A percentile compares a stretch with the other conserved stretches of the same genome.
These are phyloP conservation scores for Sebastes aleutianus DNA, from an alignment of 2,797 vertebrate species.

Conservation along the genomic window DNA sequence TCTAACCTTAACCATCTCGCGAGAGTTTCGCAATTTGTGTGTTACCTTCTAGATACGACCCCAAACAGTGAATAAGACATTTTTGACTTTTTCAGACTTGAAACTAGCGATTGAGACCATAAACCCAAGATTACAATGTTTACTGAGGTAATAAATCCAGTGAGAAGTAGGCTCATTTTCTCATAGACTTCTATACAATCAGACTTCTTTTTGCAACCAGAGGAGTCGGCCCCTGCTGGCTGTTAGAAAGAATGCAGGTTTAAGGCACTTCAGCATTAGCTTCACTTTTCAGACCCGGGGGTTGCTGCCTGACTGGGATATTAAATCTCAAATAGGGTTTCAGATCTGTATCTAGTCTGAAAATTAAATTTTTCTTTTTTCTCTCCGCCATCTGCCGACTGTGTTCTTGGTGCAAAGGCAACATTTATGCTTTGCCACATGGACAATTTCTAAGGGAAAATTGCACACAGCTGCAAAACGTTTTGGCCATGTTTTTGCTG, in stretches of 20 bases:
- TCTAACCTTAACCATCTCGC: accelerated
- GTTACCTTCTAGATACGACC: no score
- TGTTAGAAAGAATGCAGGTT: background rate
- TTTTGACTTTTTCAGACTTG: no score
- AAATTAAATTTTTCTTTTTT: background rate
- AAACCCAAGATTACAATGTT: no score
- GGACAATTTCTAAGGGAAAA: background rate
- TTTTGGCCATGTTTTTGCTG: background rate
- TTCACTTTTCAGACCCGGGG: no score
- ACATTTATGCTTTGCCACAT: background rate
- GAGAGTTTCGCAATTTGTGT: no score
- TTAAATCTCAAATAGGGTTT: accelerated
- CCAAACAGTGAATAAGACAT: no score
- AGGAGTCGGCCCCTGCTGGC: background rate
- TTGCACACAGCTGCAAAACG: background rate
- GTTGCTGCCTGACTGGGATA: background rate
- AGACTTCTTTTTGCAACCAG: background rate
- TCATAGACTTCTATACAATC: background rate
- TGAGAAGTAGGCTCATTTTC: no score
- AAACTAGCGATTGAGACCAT: no score
- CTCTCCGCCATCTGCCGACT: background rate
- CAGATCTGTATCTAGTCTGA: background rate
- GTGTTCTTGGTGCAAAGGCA: no score
- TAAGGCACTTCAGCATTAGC: no score
- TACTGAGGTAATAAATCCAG: no score